Conservation (phyloP, 2,113 vertebrate species). For the Bucco capensis region DNA sequence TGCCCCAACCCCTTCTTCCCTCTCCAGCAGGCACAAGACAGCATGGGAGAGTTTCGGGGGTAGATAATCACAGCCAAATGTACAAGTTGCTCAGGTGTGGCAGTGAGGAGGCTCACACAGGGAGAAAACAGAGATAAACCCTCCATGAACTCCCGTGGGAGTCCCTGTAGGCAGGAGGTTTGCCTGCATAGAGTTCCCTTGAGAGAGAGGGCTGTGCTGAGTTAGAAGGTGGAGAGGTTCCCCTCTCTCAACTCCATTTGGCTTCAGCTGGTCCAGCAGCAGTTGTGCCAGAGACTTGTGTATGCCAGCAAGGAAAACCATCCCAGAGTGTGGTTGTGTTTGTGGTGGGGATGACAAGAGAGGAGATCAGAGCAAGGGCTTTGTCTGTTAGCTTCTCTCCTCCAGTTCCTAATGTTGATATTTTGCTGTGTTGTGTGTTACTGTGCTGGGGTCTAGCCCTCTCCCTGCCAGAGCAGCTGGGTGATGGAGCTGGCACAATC, state of each 20-base stretch:
- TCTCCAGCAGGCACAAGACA: rapidly evolving
- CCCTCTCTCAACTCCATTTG: neutral
- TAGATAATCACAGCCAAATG: neutral
- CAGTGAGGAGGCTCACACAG: neutral
- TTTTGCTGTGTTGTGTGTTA: neutral
- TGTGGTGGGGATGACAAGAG: neutral
- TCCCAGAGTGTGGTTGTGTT: rapidly evolving
- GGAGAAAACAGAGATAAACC: no score
- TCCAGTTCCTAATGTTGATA: neutral
- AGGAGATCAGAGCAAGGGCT: neutral
- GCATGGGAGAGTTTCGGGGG: neutral
- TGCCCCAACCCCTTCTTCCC: neutral
- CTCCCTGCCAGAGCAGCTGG: neutral
- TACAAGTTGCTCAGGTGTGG: neutral
- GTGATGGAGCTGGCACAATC: neutral
- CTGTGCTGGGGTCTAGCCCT: neutral
- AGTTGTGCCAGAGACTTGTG: neutral
- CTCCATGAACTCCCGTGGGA: neutral
- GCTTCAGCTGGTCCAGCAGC: neutral
- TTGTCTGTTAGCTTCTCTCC: neutral
- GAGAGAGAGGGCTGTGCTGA: neutral
- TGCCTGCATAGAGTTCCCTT: neutral
- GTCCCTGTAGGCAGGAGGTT: neutral
- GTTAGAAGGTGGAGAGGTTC: neutral
- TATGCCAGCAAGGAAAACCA: neutral